Percentiles rank a stretch among this genome's conserved stretches.
Evolutionary conservation across 2,113 vertebrate genomes (phyloP).

Genomic region (Cebus imitator): DNA sequence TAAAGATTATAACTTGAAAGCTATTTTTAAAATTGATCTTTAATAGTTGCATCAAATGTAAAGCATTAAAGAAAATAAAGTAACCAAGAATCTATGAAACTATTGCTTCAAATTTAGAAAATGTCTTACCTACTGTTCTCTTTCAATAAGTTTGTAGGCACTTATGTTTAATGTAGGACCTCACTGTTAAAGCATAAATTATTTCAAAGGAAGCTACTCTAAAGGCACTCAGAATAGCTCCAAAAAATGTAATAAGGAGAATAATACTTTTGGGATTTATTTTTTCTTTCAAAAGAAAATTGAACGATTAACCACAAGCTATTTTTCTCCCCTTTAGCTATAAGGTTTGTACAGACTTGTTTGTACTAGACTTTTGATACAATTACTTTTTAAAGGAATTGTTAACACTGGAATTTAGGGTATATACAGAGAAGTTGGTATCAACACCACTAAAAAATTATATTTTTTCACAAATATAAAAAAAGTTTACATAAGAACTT

Average conservation of each 20-base stretch:
- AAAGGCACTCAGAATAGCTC: slow-evolving; percentile 69
- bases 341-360: slow-evolving; percentile 76
- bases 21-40: slow-evolving; percentile 82
- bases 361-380: slow-evolving; percentile 80
- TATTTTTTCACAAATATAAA: slow-evolving; percentile 91
- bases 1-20: slow-evolving; percentile 90
- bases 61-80: slow-evolving; percentile 79
- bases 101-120: slow-evolving; percentile 47
- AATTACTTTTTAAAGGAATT: slow-evolving; percentile 86
- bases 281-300: slow-evolving; percentile 76
- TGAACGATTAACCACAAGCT: slow-evolving; percentile 74
- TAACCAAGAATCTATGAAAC: slow-evolving; percentile 63
- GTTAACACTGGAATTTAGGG: slow-evolving; percentile 83
- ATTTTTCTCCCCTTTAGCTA: slow-evolving; percentile 61
- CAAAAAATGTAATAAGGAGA: slow-evolving; percentile 83
- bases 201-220: slow-evolving; percentile 68
- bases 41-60: slow-evolving; percentile 80
- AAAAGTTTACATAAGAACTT: slow-evolving; percentile 89
- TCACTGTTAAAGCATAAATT: slow-evolving; percentile 67
- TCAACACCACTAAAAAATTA: slow-evolving; percentile 84
- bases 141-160: slow-evolving; percentile 44
- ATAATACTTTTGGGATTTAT: slow-evolving; percentile 68
- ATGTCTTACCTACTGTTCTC: slow-evolving; percentile 1
- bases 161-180: slow-evolving; percentile 46
- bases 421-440: slow-evolving; percentile 86